Conservation (phyloP, 2,888 invertebrate species). For the Exephanes ischioxanthus region DNA sequence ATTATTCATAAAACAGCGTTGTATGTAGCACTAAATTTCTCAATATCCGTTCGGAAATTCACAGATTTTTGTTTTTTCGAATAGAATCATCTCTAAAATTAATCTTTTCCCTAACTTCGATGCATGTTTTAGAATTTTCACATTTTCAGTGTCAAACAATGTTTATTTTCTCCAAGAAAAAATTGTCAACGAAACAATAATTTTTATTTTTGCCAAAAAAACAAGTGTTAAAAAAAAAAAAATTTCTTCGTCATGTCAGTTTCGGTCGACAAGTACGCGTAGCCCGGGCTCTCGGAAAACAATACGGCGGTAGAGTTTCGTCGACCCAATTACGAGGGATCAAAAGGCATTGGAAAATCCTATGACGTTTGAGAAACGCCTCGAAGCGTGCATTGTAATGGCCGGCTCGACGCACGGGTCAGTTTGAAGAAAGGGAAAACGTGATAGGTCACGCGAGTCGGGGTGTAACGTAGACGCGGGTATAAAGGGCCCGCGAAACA, state of each 20-base stretch:
- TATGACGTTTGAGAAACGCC: conserved; percentile 36
- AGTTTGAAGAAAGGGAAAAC: conserved; percentile 76
- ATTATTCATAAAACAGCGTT: too few relatives aligned
- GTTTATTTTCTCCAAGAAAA: too few relatives aligned
- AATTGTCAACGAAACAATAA: not conserved
- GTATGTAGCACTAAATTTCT: too few relatives aligned
- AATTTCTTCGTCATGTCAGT: not conserved
- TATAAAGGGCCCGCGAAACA: conserved; percentile 72
- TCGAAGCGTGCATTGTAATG: conserved; percentile 28
- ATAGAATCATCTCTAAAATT: too few relatives aligned
- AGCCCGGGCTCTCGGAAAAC: not conserved
- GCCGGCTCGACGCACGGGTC: conserved; percentile 74
- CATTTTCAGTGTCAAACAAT: not conserved
- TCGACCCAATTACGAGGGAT: conserved; percentile 11
- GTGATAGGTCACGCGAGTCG: conserved; percentile 51
- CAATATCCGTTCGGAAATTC: too few relatives aligned
- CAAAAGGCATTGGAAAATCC: conserved; percentile 34
- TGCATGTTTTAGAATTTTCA: not conserved
- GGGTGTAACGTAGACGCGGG: conserved; percentile 59
- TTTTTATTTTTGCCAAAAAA: not conserved
- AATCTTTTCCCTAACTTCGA: too few relatives aligned
- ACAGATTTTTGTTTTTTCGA: too few relatives aligned
- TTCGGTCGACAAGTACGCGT: not conserved
- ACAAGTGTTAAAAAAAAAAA: not conserved
- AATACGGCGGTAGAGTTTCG: not conserved